A percentile compares a stretch with the other conserved stretches of the same genome.
Evolutionary conservation across 2,113 vertebrate genomes (phyloP).

Genomic region (Alaudala cheleensis): DNA sequence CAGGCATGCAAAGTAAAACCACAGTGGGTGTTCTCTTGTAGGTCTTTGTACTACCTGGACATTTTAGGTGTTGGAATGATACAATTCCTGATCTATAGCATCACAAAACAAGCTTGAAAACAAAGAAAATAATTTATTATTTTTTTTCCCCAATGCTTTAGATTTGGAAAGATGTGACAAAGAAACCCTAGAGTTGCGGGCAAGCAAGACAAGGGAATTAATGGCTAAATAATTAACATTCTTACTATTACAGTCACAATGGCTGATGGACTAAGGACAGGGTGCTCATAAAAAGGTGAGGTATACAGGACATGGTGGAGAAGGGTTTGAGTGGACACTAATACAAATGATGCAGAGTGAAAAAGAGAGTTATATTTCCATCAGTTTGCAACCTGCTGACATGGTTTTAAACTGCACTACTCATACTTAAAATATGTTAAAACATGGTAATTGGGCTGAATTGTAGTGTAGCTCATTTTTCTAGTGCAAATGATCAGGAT

Average conservation of each 20-base stretch:
- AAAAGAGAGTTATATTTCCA: background rate
- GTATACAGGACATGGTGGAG: rapidly evolving
- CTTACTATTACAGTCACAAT: background rate
- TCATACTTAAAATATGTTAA: background rate
- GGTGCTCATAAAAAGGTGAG: background rate
- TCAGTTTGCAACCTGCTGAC: background rate
- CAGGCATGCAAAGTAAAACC: background rate
- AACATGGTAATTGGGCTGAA: background rate
- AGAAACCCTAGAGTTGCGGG: background rate
- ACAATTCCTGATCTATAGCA: background rate
- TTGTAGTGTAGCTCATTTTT: background rate
- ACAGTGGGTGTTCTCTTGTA: background rate
- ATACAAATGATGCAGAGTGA: background rate
- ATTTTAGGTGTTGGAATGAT: background rate
- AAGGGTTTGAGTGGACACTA: background rate
- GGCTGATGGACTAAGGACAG: background rate
- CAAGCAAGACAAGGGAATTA: background rate
- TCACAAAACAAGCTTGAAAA: background rate
- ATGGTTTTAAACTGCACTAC: background rate
- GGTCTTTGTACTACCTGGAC: background rate
- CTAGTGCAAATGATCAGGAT: background rate
- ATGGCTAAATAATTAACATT: background rate
- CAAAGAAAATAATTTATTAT: background rate
- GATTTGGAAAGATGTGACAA: background rate
- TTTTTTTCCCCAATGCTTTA: background rate